Percentiles rank a stretch among this genome's conserved stretches.
phyloP scores from a whole-genome alignment of 2,113 vertebrate genomes.

The Athene noctua region DNA sequence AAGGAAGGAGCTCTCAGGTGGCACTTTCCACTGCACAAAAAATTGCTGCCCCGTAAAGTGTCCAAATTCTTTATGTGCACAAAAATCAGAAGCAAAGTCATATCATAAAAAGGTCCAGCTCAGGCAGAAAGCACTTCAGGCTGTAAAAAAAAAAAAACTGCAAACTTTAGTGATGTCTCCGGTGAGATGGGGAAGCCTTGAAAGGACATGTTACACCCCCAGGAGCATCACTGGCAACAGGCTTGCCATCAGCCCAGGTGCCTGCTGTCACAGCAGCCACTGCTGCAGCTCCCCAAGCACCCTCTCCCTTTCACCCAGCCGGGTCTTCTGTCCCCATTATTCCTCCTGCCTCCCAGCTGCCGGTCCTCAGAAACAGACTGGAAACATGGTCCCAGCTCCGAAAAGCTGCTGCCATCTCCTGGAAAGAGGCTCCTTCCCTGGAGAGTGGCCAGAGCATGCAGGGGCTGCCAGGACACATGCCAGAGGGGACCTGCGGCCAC shows the following conservation, averaged over 20 bases:
- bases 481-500: neutral
- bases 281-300: neutral
- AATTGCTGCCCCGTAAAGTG: neutral
- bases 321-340: neutral
- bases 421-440: slow-evolving; percentile 41
- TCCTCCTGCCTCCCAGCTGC: neutral
- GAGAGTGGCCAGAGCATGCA: neutral
- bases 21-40: neutral
- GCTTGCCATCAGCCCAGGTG: neutral
- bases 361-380: neutral
- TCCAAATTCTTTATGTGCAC: neutral
- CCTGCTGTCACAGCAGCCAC: rapidly evolving
- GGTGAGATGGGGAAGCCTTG: neutral
- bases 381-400: neutral
- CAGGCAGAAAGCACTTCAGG: neutral
- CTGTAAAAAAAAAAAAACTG: neutral
- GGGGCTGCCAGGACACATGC: rapidly evolving
- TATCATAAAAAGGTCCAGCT: neutral
- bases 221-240: neutral
- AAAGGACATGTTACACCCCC: neutral
- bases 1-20: neutral
- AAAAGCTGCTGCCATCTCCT: slow-evolving; percentile 69
- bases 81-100: neutral
- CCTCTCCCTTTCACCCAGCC: neutral
- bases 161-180: neutral